These are phyloP conservation scores for Ischnus inquisitorius DNA, from an alignment of 2,888 invertebrate species.

Conservation along the genomic window DNA sequence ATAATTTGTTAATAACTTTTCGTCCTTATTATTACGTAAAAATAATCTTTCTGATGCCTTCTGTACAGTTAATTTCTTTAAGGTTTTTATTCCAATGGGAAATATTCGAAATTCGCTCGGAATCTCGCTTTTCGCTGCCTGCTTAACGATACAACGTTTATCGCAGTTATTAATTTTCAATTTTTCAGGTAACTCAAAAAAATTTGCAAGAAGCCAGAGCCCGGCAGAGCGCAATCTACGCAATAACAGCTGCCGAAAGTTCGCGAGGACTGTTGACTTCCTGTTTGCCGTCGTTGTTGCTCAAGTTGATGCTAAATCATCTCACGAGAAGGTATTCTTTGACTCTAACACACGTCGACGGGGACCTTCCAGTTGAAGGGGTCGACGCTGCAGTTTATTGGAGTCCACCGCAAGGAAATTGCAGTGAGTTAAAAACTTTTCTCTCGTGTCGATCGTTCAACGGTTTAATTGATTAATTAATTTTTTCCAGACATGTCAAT, in stretches of 20 bases:
- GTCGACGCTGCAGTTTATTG: slow-evolving; percentile 89
- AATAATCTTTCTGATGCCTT: too few species aligned
- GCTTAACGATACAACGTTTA: too few species aligned
- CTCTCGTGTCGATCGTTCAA: background rate
- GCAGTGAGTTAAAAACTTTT: slow-evolving; percentile 87
- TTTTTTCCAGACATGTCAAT: slow-evolving; percentile 89
- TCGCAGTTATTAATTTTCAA: too few species aligned
- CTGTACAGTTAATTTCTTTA: too few species aligned
- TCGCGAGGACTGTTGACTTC: slow-evolving; percentile 88
- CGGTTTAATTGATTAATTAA: slow-evolving; percentile 21
- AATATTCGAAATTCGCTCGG: too few species aligned
- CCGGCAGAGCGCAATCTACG: slow-evolving; percentile 87
- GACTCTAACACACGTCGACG: slow-evolving; percentile 87
- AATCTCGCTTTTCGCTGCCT: too few species aligned
- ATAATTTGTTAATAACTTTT: too few species aligned
- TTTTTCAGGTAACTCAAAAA: slow-evolving; percentile 81
- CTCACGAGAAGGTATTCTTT: slow-evolving; percentile 90
- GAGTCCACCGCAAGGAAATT: slow-evolving; percentile 92
- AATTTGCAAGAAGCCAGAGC: slow-evolving; percentile 85
- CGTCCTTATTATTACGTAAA: too few species aligned
- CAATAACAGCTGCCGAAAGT: slow-evolving; percentile 86
- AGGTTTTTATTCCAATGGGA: too few species aligned
- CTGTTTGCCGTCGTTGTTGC: slow-evolving; percentile 88
- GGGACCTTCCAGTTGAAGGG: slow-evolving; percentile 89
- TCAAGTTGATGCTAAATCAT: slow-evolving; percentile 88